Evolutionary conservation across 2,113 vertebrate species (phyloP).

Genomic region (Amazona vittata): DNA sequence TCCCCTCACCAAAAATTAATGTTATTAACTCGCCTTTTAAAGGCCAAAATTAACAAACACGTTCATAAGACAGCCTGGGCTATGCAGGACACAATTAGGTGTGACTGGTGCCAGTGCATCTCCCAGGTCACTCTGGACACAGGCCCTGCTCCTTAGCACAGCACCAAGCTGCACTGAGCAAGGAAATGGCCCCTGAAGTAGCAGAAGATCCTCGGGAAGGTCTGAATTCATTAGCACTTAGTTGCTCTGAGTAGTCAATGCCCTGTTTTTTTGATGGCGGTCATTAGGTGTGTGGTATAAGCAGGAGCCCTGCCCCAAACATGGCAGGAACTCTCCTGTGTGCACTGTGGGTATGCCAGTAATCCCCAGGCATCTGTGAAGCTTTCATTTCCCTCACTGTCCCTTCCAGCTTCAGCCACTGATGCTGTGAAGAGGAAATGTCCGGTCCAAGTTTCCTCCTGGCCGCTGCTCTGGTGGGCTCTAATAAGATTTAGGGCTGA

Average conservation of each 20-base stretch:
- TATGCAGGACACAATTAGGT: neutral
- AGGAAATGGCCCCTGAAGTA: neutral
- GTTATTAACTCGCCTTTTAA: neutral
- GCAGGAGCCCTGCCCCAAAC: neutral
- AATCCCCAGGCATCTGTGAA: neutral
- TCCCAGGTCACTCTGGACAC: rapidly evolving
- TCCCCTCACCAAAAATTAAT: rapidly evolving
- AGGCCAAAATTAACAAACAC: neutral
- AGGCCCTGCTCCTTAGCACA: neutral
- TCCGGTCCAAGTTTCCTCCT: neutral
- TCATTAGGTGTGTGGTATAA: neutral
- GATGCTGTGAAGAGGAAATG: neutral
- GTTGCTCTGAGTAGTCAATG: neutral
- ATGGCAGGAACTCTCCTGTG: neutral
- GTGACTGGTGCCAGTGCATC: neutral
- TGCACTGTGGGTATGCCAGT: too few species aligned
- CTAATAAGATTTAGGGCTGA: neutral
- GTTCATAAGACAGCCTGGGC: neutral
- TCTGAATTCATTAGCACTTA: neutral
- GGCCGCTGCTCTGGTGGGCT: neutral
- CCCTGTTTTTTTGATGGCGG: neutral
- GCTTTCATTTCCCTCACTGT: neutral
- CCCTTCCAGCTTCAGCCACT: neutral
- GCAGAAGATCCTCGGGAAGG: neutral
- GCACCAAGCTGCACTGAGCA: neutral